These are phyloP conservation scores for Drosophila nr. medialis DNA, from an alignment of 2,888 invertebrate genomes.

Conservation along the genomic window DNA sequence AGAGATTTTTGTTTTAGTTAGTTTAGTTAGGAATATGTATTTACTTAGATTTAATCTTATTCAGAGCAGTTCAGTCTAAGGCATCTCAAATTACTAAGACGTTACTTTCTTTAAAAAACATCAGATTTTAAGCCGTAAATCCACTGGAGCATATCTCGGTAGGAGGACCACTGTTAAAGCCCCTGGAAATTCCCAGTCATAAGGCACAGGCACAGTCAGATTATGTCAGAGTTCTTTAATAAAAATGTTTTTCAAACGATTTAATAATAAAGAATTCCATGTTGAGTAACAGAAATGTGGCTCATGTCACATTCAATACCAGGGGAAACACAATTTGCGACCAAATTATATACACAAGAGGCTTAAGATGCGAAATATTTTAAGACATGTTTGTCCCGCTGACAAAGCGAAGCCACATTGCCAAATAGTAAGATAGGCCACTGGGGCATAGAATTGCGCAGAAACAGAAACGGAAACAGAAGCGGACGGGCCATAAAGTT, in stretches of 20 bases:
- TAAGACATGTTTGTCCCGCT: conserved; percentile 39
- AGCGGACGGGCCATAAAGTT: conserved; percentile 38
- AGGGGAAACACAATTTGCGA: conserved; percentile 49
- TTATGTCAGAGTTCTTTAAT: conserved; percentile 54
- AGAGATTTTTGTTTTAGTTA: too few relatives aligned
- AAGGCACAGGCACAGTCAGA: conserved; percentile 29
- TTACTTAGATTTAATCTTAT: too few relatives aligned
- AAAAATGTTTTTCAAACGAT: conserved; percentile 55
- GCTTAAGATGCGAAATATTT: conserved; percentile 39
- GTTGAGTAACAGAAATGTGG: conserved; percentile 10
- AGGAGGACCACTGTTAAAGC: conserved; percentile 39
- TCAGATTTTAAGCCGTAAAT: neutral
- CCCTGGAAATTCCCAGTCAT: conserved; percentile 46
- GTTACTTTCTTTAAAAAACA: neutral
- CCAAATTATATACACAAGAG: conserved; percentile 53
- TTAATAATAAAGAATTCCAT: conserved; percentile 49
- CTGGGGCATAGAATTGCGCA: conserved; percentile 28
- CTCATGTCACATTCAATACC: conserved; percentile 12
- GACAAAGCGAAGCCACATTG: conserved; percentile 40
- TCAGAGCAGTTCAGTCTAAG: neutral
- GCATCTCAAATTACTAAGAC: neutral
- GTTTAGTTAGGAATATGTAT: too few relatives aligned
- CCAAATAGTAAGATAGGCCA: conserved; percentile 57
- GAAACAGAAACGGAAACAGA: conserved; percentile 6
- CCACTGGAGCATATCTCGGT: conserved; percentile 4